Base-by-base conservation (phyloP, 2,797 vertebrate genomes). In the Strix occidentalis region DNA sequence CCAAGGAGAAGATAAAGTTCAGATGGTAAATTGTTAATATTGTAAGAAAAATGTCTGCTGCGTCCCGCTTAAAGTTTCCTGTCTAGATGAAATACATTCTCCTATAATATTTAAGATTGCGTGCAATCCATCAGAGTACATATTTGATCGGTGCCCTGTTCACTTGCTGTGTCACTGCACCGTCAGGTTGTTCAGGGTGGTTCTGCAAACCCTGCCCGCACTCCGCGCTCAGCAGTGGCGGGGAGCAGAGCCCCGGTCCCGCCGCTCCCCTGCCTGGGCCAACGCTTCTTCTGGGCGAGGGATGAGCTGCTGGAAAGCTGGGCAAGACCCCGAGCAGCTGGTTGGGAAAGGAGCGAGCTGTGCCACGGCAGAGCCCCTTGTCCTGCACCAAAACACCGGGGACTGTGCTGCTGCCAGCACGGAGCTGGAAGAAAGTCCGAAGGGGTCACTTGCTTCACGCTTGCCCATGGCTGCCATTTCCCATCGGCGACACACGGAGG, bases 1-100 rank as follows among this genome's bases (percentile, higher is more conserved):
- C 96, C 74, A 84, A 90, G 94, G 70, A 89, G 74, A 93, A 95
- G 96, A 95, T 95, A 90, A 89, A 97, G 95, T 96, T 94, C 95
- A 89, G 81, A 94, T 90, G 93, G 90, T 83, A 93, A 96, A 95
- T 96, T 97, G 94, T 94, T 96, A 96, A 94, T 95, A 95, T 85
- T 50, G 57, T 84, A 93, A 96, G 93, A 95, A 94, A 86, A 95
- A 94, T 95, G 93, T 50, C 81, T 84, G 91, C 75, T 95, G 84
- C 89, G 92, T 89, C 92, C 91, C 61, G 86, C 93, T 68, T 91
- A 92, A 92, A 94, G 92, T 93, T 90, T 60, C 45, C 95, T 80
- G 88, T 93, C 96, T 66, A 33, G 86, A 76, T 96, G 93, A 96
- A 95, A 90, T 83, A 95, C 87, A 1, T 35, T 70, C 58, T 60